Percentiles rank a stretch among this genome's conserved stretches.
phyloP scores from a whole-genome alignment of 1,140 invertebrate species.

The Trichoplusia ni region DNA sequence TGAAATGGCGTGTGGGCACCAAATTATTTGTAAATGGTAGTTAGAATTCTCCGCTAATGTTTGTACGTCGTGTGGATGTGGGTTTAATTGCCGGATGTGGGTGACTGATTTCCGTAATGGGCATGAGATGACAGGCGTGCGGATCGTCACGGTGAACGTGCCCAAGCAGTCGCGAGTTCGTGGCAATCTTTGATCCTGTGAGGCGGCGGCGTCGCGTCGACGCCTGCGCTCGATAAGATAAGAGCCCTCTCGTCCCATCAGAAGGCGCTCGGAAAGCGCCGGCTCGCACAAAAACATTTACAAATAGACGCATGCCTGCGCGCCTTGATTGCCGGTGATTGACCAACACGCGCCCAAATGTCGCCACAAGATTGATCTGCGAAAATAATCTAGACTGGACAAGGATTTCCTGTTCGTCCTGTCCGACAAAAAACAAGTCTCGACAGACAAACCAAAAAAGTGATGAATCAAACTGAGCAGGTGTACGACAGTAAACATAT shows the following conservation, averaged over 20 bases:
- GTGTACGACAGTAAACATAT: slow-evolving; percentile 46
- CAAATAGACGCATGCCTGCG: slow-evolving; percentile 59
- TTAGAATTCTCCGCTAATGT: slow-evolving; percentile 37
- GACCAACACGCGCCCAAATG: slow-evolving; percentile 45
- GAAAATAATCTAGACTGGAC: slow-evolving; percentile 36
- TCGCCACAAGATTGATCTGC: slow-evolving; percentile 46
- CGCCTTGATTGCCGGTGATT: slow-evolving; percentile 46
- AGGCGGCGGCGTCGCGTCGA: slow-evolving; percentile 52
- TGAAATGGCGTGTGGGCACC: slow-evolving; percentile 51
- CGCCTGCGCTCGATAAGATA: slow-evolving; percentile 68
- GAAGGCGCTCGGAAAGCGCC: slow-evolving; percentile 33
- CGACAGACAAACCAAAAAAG: slow-evolving; percentile 23
- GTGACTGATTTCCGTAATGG: slow-evolving; percentile 44
- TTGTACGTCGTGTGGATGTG: slow-evolving; percentile 31
- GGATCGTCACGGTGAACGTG: slow-evolving; percentile 17
- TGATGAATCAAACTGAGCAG: slow-evolving; percentile 41
- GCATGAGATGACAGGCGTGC: slow-evolving; percentile 29
- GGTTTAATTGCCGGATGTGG: slow-evolving; percentile 44
- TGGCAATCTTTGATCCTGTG: slow-evolving; percentile 48
- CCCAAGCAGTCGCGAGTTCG: slow-evolving; percentile 29
- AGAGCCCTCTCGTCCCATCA: slow-evolving; percentile 42
- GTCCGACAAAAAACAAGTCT: slow-evolving; percentile 15
- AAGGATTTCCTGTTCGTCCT: slow-evolving; percentile 26
- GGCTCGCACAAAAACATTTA: slow-evolving; percentile 60
- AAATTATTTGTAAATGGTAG: slow-evolving; percentile 50